These are phyloP conservation scores for Eulithis testata DNA, from an alignment of 2,888 invertebrate species.

Conservation along the genomic window DNA sequence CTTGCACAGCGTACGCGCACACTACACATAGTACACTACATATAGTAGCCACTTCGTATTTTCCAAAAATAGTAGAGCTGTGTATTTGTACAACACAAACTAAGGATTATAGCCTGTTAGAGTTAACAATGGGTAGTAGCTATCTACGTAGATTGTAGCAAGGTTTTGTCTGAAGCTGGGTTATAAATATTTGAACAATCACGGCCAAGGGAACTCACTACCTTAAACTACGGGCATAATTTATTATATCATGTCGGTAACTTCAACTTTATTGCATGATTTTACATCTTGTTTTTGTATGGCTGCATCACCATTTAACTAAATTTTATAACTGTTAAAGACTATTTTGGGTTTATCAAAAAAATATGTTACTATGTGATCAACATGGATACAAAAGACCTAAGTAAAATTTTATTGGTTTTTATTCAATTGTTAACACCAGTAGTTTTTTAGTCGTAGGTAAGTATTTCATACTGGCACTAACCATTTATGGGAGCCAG, in stretches of 20 bases:
- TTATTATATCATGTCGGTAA: slow-evolving; percentile 44
- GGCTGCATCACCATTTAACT: not conserved
- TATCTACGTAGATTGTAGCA: slow-evolving; percentile 31
- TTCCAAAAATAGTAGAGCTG: no score
- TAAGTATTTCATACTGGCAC: not conserved
- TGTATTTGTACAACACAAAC: no score
- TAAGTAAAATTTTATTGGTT: no score
- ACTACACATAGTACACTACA: no score
- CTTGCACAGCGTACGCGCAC: no score
- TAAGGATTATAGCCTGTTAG: slow-evolving; percentile 19
- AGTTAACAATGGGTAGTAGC: slow-evolving; percentile 37
- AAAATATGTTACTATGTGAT: no score
- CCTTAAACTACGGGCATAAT: slow-evolving; percentile 50
- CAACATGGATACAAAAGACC: no score
- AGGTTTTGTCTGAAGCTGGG: slow-evolving; percentile 39
- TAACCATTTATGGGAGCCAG: slow-evolving; percentile 44
- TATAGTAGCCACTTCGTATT: no score
- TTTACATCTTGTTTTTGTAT: slow-evolving; percentile 24
- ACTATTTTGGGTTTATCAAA: no score
- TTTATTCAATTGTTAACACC: no score
- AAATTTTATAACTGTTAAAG: no score
- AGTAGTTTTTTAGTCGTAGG: not conserved
- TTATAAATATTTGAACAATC: slow-evolving; percentile 53
- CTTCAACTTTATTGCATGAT: slow-evolving; percentile 42
- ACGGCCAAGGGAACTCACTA: slow-evolving; percentile 44